phyloP scores from a whole-genome alignment of 2,797 vertebrate species.

The Macrochelys suwanniensis region DNA sequence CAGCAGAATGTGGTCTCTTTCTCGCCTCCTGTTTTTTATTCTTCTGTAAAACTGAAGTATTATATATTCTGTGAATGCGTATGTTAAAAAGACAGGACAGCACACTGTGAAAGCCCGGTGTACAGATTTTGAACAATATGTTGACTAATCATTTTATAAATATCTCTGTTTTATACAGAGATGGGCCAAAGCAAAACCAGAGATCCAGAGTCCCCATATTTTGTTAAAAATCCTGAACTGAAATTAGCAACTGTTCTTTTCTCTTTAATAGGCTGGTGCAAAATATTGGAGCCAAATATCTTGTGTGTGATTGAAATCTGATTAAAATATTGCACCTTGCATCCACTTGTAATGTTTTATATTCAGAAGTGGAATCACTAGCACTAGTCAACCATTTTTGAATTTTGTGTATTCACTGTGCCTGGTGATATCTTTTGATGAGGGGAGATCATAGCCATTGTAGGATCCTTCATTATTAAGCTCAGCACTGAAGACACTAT shows the following conservation, averaged over 20 bases:
- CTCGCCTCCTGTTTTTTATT: neutral
- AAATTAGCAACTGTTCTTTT: neutral
- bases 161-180: neutral
- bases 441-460: neutral
- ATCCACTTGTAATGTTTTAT: fast-evolving
- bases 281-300: neutral
- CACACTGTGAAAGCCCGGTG: fast-evolving
- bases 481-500: neutral
- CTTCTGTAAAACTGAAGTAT: no score
- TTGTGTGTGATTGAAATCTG: neutral
- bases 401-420: neutral
- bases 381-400: neutral
- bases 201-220: neutral
- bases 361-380: neutral
- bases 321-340: neutral
- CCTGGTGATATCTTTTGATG: neutral
- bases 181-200: neutral
- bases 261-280: neutral
- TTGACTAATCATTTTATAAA: neutral
- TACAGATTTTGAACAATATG: fast-evolving
- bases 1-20: neutral
- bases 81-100: fast-evolving
- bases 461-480: neutral
- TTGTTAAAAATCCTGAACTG: neutral
- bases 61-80: no score